Percentiles rank a stretch among this genome's conserved stretches.
Evolutionary conservation across 2,888 invertebrate species (phyloP).

Genomic region (Rotaria macrura): DNA sequence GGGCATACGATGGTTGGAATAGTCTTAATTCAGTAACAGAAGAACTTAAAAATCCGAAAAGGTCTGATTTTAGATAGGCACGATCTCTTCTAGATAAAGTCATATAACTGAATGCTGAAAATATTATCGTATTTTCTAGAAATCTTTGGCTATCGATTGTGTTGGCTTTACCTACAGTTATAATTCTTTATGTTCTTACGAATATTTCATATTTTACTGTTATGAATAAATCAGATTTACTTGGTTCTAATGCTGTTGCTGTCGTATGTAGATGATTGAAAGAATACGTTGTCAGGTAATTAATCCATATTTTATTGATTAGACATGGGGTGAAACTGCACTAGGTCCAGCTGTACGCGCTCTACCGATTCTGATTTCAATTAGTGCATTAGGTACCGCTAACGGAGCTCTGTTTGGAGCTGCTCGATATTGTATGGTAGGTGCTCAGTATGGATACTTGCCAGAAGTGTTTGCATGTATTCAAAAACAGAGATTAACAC

Average conservation of each 20-base stretch:
- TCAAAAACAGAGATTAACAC: neutral
- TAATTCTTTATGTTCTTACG: conserved; percentile 73
- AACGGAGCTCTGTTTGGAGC: neutral
- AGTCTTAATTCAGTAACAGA: conserved; percentile 62
- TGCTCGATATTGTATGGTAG: neutral
- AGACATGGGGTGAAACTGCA: neutral
- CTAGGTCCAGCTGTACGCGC: neutral
- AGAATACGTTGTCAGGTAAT: neutral
- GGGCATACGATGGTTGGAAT: conserved; percentile 78
- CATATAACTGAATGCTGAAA: neutral
- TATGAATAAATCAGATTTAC: conserved; percentile 67
- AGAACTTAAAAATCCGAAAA: conserved; percentile 56
- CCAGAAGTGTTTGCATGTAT: conserved; percentile 19
- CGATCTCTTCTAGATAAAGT: too few species aligned
- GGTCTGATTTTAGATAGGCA: neutral
- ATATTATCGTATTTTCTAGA: conserved; percentile 53
- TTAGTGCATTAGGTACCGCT: neutral
- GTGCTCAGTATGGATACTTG: neutral
- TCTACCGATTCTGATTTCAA: neutral
- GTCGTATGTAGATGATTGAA: conserved; percentile 49
- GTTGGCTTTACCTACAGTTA: conserved; percentile 81
- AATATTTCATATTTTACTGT: conserved; percentile 84
- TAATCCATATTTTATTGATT: neutral
- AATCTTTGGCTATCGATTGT: conserved; percentile 83
- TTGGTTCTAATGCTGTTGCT: conserved; percentile 71